Base-by-base conservation (phyloP, 1,140 invertebrate species). In the Stratiolaelaps scimitus region DNA sequence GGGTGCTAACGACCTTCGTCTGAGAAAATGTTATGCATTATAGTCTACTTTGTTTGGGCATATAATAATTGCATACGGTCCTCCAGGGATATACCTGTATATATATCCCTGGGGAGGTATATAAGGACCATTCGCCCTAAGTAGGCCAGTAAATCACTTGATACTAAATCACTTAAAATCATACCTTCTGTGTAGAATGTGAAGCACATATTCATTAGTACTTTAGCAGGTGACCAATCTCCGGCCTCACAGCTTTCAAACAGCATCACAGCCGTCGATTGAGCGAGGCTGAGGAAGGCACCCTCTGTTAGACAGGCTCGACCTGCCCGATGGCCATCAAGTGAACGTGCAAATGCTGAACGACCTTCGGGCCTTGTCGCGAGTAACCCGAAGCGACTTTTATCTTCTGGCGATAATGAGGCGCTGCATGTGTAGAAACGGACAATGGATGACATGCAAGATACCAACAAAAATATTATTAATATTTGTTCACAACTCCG, bases 161-260 rank as follows among this genome's bases (percentile, higher is more conserved):
- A n/a, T n/a, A n/a, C n/a, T n/a, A n/a, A n/a, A n/a, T n/a, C n/a
- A n/a, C n/a, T 15, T 15, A 34, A 60, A 60, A 29, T 23, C 1
- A 75, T 74, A 85, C 84, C 79, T 82, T 87, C 84, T 71, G 84
- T 79, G 74, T 84, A 88, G 75, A 87, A 88, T 19, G 85, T 84
- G 71, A 88, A 88, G 70, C 85, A 87, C 80, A 87, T 85, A 72
- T 87, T 87, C 86, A 88, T 88, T 15, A 88, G 78, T 45, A 81
- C 82, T 70, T 86, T 86, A 7, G 86, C 85, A 10, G 85, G 85
- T 2, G 80, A 81, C 70, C 83, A 88, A 72, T 88, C 85, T 69
- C 87, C 85, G 2, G 83, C 81, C 71, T 86, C 85, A 66, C 82
- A 79, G 69, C 86, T 87, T 75, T 88, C 85, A 72, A 87, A 87